phyloP scores from a whole-genome alignment of 2,797 vertebrate genomes.

The Astyanax mexicanus region DNA sequence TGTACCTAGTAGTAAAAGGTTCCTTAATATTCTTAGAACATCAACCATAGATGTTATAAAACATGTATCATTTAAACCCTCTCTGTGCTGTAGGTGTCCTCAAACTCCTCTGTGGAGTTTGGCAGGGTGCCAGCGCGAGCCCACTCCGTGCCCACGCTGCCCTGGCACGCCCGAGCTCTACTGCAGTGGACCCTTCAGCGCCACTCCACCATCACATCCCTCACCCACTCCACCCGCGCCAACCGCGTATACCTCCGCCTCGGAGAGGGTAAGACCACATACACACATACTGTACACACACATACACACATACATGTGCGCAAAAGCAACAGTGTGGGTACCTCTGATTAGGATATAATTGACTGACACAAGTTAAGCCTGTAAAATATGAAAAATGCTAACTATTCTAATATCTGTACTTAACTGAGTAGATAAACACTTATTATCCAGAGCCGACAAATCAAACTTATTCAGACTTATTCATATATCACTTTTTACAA shows the following conservation, averaged over 20 bases:
- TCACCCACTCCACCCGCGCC: conserved; percentile 71
- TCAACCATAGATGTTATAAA: too few relatives aligned
- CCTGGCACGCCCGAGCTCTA: conserved; percentile 66
- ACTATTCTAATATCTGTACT: too few relatives aligned
- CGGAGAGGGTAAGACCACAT: conserved; percentile 73
- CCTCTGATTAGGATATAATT: too few relatives aligned
- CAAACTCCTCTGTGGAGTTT: conserved; percentile 69
- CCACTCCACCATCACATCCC: conserved; percentile 74
- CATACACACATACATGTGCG: too few relatives aligned
- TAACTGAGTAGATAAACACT: too few relatives aligned
- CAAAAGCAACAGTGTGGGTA: not conserved
- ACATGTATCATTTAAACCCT: not conserved
- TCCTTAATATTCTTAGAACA: too few relatives aligned
- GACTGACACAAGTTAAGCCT: too few relatives aligned
- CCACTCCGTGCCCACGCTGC: conserved; percentile 62
- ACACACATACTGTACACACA: not conserved
- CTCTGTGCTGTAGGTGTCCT: conserved; percentile 65
- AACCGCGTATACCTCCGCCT: conserved; percentile 74
- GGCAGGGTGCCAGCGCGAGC: conserved; percentile 54
- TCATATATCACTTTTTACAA: too few relatives aligned
- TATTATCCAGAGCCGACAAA: too few relatives aligned
- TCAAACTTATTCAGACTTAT: too few relatives aligned
- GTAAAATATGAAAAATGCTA: too few relatives aligned
- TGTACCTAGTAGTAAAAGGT: too few relatives aligned
- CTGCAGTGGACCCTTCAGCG: conserved; percentile 75